Evolutionary conservation across 2,888 invertebrate species (phyloP), one percentile per base, ranked within the genome.

Genomic region (Noctua janthina): DNA sequence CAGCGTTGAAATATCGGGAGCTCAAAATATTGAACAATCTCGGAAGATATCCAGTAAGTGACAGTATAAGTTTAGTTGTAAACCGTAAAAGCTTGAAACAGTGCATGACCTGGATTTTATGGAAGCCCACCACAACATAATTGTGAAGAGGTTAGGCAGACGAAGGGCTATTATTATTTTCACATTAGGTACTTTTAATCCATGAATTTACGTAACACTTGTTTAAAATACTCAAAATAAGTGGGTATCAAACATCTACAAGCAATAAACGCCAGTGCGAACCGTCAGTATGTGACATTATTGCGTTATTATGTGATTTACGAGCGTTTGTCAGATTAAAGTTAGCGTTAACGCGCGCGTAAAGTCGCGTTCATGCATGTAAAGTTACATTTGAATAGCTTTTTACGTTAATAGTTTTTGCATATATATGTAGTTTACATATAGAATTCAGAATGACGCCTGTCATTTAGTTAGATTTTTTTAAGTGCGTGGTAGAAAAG

Each of bases 291-390:
- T 70, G 84, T 90, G 89, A 86, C 87, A 76, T 88, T 89, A 89
- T 90, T 89, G 84, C 89, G 89, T 88, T 90, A 84, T 90, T 83
- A 87, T 78, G 90, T 90, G 90, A 89, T 89, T 89, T 89, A 89
- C 84, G 90, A 89, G 82, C 84, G 74, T 86, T 88, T 82, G 87
- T 81, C 84, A 88, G 90, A 88, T 86, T 90, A 89, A 88, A 88
- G 81, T 88, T 86, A 82, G 86, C 84, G 88, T 85, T 80, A 89
- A 87, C 88, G 79, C 71, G 72, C 78, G 68, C 78, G 90, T 89
- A 82, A 88, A 84, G 79, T 71, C 67, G 62, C 83, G 85, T 83
- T 85, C 73, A 85, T 83, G 87, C 43, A 69, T 83, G 83, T 87
- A 46, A 71, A 72, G 81, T 83, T 81, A 75, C 77, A 79, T 74